phyloP scores from a whole-genome alignment of 2,888 invertebrate genomes.

The Ecdyonurus torrentis region DNA sequence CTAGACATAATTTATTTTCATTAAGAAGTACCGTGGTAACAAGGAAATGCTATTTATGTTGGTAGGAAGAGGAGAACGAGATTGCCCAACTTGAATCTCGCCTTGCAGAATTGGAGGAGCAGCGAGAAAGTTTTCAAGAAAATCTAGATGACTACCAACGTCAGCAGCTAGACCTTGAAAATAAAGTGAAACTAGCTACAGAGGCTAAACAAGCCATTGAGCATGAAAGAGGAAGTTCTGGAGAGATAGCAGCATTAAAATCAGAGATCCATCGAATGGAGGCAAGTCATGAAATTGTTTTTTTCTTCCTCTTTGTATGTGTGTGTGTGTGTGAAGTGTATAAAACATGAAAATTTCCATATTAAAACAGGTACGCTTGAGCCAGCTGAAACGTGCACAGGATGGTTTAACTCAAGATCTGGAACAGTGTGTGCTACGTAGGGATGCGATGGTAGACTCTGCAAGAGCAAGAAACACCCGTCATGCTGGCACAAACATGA shows the following conservation, averaged over 20 bases:
- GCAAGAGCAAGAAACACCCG: slow-evolving; percentile 37
- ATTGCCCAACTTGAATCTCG: slow-evolving; percentile 49
- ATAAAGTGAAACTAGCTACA: slow-evolving; percentile 52
- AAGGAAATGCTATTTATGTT: too few relatives aligned
- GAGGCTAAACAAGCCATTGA: slow-evolving; percentile 52
- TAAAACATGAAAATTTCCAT: too few relatives aligned
- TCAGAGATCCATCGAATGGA: slow-evolving; percentile 72
- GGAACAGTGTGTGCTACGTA: slow-evolving; percentile 42
- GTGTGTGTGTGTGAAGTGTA: too few relatives aligned
- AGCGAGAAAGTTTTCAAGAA: slow-evolving; percentile 44
- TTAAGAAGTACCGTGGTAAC: not conserved
- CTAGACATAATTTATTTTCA: not conserved
- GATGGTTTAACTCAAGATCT: slow-evolving; percentile 43
- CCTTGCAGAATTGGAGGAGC: slow-evolving; percentile 43
- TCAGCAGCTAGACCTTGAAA: slow-evolving; percentile 64
- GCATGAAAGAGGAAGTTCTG: slow-evolving; percentile 42
- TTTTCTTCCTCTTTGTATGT: too few relatives aligned
- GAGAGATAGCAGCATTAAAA: slow-evolving; percentile 61
- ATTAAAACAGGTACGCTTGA: slow-evolving; percentile 24
- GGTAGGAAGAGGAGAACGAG: slow-evolving; percentile 48
- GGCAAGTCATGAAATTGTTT: slow-evolving; percentile 26
- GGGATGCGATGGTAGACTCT: slow-evolving; percentile 42
- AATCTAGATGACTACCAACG: slow-evolving; percentile 43
- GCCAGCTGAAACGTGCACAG: slow-evolving; percentile 36
- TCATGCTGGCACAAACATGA: slow-evolving; percentile 28